Evolutionary conservation across 2,797 vertebrate species (phyloP).

Genomic region (Gallirallus australis): DNA sequence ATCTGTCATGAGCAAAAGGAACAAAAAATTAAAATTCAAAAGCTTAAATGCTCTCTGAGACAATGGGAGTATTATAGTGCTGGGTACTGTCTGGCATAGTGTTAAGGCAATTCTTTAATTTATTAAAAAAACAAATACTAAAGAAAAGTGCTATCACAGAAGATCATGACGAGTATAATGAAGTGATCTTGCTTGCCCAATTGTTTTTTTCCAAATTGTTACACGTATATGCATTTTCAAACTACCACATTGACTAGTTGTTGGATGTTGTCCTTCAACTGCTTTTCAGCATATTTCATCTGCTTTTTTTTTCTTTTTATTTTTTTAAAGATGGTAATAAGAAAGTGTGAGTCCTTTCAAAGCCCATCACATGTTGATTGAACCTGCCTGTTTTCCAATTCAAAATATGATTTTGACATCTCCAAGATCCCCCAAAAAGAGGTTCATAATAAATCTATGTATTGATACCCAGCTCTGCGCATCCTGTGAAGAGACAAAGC

Average conservation of each 20-base stretch:
- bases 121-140: background rate
- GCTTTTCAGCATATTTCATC: background rate
- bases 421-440: background rate
- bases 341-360: background rate
- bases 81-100: background rate
- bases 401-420: slow-evolving; percentile 17
- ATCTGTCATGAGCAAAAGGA: background rate
- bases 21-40: slow-evolving; percentile 13
- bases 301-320: background rate
- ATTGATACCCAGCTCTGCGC: background rate
- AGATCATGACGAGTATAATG: background rate
- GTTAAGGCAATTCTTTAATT: background rate
- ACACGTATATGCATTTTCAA: background rate
- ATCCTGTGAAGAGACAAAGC: background rate
- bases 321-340: background rate
- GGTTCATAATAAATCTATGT: slow-evolving; percentile 18
- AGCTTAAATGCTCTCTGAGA: background rate
- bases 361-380: slow-evolving; percentile 25
- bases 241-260: background rate
- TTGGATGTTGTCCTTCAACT: background rate
- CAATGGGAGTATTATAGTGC: background rate
- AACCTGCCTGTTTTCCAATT: slow-evolving; percentile 41
- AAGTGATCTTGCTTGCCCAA: background rate
- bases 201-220: background rate
- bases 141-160: background rate